These are phyloP conservation scores for Agelas oroides DNA, from an alignment of 37 sponge, comb jelly and placozoan genomes.

Conservation along the genomic window DNA sequence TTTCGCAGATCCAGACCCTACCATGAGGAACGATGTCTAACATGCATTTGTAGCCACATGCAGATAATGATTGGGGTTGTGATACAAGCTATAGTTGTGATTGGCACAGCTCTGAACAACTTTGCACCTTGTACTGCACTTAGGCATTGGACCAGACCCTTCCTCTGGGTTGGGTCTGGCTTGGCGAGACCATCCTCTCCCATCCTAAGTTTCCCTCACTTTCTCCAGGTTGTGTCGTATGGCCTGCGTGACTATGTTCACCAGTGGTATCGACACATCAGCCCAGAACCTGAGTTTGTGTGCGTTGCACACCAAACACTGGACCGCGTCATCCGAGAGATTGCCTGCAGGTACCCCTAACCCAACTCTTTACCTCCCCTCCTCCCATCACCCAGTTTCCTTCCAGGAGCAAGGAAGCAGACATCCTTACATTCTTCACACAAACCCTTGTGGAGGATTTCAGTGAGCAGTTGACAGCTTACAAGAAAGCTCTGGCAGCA, in stretches of 20 bases:
- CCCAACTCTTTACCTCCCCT: not conserved
- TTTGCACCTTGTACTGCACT: no score
- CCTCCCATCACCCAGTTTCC: no score
- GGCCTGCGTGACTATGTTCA: slow-evolving; percentile 55
- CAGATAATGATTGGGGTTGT: no score
- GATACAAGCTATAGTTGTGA: no score
- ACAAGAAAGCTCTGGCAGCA: slow-evolving; percentile 28
- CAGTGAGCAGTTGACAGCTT: slow-evolving; percentile 54
- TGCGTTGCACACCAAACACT: not conserved
- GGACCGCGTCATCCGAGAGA: slow-evolving; percentile 5
- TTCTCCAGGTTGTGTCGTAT: slow-evolving; percentile 25
- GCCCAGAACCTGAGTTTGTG: slow-evolving; percentile 49
- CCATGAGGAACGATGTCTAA: not conserved
- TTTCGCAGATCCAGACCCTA: not conserved
- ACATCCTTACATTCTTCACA: slow-evolving; percentile 59
- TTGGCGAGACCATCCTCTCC: no score
- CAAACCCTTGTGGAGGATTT: slow-evolving; percentile 66
- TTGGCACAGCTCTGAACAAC: no score
- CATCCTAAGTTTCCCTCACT: not conserved
- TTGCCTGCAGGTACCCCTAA: slow-evolving; percentile 15
- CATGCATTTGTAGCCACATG: no score
- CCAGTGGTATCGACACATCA: slow-evolving; percentile 65
- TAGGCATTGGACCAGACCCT: no score
- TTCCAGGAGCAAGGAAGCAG: slow-evolving; percentile 55
- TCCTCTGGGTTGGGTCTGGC: no score